Conservation (phyloP, 2,797 vertebrate genomes). For the Neostethus bicornis region DNA sequence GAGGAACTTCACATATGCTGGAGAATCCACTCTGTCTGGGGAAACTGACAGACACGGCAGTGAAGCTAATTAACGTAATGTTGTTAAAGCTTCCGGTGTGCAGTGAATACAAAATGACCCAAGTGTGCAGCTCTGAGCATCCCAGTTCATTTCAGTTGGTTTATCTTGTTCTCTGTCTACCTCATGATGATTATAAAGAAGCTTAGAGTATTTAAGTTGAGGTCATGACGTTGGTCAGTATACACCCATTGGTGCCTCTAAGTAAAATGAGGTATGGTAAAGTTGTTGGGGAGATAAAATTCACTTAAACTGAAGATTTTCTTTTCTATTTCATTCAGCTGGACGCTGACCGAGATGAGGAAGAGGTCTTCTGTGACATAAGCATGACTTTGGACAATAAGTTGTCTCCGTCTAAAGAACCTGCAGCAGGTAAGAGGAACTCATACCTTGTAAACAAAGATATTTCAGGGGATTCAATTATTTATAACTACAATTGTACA, state of each 20-base stretch:
- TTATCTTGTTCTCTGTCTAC: slow-evolving; percentile 36
- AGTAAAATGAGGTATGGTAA: not conserved
- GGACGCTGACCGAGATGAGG: slow-evolving; percentile 94
- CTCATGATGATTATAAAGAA: slow-evolving; percentile 15
- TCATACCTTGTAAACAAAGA: not conserved
- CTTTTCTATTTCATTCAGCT: slow-evolving; percentile 73
- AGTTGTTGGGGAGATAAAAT: not conserved
- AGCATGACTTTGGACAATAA: slow-evolving; percentile 92
- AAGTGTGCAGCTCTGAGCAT: slow-evolving; percentile 9
- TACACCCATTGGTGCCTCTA: not conserved
- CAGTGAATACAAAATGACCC: slow-evolving; percentile 38
- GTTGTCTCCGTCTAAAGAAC: slow-evolving; percentile 88
- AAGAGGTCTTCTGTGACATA: slow-evolving; percentile 96
- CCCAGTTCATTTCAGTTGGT: slow-evolving; percentile 17
- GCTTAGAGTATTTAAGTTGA: not conserved
- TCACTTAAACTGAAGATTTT: slow-evolving; percentile 5
- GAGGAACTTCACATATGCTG: slow-evolving; percentile 22
- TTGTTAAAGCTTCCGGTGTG: slow-evolving; percentile 37
- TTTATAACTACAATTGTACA: slow-evolving; percentile 1
- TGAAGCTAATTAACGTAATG: slow-evolving; percentile 34
- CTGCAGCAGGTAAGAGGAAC: slow-evolving; percentile 84
- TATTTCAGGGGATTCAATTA: not conserved
- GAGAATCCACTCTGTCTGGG: slow-evolving; percentile 15
- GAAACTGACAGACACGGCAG: slow-evolving; percentile 13
- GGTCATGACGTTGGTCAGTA: slow-evolving; percentile 27